phyloP scores from a whole-genome alignment of 2,113 vertebrate genomes.

The Nerophis lumbriciformis region DNA sequence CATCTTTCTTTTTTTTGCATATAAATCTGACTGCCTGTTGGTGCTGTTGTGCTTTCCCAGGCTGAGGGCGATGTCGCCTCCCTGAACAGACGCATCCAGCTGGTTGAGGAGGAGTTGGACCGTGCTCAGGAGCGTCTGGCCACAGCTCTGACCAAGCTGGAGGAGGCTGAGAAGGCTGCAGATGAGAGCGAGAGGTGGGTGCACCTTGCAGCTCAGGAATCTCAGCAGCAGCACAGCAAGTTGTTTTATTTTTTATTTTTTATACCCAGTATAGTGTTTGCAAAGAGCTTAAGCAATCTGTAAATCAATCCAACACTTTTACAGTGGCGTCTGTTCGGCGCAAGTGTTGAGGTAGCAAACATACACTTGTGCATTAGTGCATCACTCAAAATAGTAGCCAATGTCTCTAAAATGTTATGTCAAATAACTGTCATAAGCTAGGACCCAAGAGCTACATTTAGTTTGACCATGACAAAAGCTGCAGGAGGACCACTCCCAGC shows the following conservation, averaged over 20 bases:
- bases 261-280: not conserved
- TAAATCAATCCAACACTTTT: too few species aligned
- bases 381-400: not conserved
- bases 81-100: conserved; percentile 97
- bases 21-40: not conserved
- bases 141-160: conserved; percentile 95
- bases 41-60: conserved; percentile 55
- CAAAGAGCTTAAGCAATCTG: too few species aligned
- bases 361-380: not conserved
- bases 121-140: conserved; percentile 96
- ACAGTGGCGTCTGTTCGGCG: too few species aligned
- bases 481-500: not conserved
- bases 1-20: not conserved
- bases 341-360: too few species aligned
- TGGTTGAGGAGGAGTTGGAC: conserved; percentile 98
- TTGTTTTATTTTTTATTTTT: not conserved
- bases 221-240: not conserved
- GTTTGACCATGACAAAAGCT: not conserved
- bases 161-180: conserved; percentile 97
- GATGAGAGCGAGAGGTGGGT: conserved; percentile 96
- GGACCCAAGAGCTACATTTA: not conserved
- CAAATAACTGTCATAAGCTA: not conserved
- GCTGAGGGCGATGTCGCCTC: conserved; percentile 95
- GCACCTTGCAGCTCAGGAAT: not conserved
- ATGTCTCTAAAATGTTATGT: not conserved